These are phyloP conservation scores for Knipowitschia caucasica DNA, from an alignment of 2,797 vertebrate genomes.

Conservation along the genomic window DNA sequence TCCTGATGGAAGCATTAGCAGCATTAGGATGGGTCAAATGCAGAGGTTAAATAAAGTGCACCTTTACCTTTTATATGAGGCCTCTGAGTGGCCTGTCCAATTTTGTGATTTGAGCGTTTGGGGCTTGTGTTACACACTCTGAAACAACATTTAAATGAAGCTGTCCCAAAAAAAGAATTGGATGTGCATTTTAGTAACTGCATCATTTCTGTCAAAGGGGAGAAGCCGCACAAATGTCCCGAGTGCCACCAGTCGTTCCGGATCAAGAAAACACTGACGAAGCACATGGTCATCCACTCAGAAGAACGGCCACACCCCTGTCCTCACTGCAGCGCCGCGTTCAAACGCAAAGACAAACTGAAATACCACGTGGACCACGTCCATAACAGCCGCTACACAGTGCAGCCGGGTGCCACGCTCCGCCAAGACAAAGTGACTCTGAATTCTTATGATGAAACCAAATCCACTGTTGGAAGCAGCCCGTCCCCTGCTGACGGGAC, in stretches of 20 bases:
- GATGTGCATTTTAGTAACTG: background rate
- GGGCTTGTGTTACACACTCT: background rate
- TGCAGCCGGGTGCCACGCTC: conserved; percentile 61
- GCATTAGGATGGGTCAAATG: no score
- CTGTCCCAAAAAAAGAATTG: background rate
- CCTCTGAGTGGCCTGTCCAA: no score
- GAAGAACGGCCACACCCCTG: conserved; percentile 96
- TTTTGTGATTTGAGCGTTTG: no score
- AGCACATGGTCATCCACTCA: conserved; percentile 98
- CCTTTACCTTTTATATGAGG: no score
- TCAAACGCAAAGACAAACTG: conserved; percentile 97
- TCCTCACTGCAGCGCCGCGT: conserved; percentile 91
- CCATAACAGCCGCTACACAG: conserved; percentile 80
- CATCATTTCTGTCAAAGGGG: conserved; percentile 72
- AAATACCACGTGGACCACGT: conserved; percentile 97
- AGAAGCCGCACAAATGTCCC: conserved; percentile 94
- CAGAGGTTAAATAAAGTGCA: no score
- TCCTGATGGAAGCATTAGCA: no score
- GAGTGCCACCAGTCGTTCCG: conserved; percentile 95
- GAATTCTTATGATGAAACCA: conserved; percentile 72
- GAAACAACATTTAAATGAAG: background rate
- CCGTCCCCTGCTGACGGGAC: conserved; percentile 72
- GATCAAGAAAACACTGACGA: conserved; percentile 98
- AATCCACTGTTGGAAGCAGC: conserved; percentile 65
- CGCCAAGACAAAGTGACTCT: conserved; percentile 74